Evolutionary conservation across 2,113 vertebrate genomes (phyloP).

Genomic region (Aythya baeri): DNA sequence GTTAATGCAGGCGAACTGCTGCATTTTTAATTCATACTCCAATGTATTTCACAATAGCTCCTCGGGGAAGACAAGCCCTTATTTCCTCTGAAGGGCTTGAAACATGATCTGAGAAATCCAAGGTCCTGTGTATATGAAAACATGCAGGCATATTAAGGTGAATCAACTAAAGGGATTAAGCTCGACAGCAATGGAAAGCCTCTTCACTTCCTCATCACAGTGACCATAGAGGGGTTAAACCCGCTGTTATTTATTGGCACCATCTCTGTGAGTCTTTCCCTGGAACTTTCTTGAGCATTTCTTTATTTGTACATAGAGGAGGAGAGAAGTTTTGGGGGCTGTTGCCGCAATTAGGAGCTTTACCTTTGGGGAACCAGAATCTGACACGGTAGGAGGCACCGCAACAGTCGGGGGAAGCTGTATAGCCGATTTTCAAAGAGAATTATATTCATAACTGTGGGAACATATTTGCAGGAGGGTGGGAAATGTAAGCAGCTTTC

Average conservation of each 20-base stretch:
- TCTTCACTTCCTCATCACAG: not conserved
- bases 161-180: not conserved
- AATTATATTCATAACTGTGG: constrained; percentile 3
- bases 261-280: not conserved
- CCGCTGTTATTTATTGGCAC: not conserved
- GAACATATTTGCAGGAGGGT: constrained; percentile 6
- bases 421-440: not conserved
- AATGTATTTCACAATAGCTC: constrained; percentile 29
- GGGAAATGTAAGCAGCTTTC: constrained; percentile 23
- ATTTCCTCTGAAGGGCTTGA: constrained; percentile 58
- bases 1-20: not conserved
- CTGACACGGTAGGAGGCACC: not conserved
- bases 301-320: not conserved
- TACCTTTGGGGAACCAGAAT: not conserved
- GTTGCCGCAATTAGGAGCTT: not conserved
- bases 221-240: not conserved
- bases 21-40: constrained; percentile 11
- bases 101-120: constrained; percentile 41
- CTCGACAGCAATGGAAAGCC: not conserved
- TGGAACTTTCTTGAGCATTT: rapidly evolving
- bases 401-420: not conserved
- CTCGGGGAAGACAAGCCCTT: constrained; percentile 22
- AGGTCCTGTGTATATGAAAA: constrained; percentile 17
- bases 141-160: not conserved
- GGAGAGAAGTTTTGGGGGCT: not conserved